Evolutionary conservation across 64 coral and sea anemone species (phyloP).

Genomic region (Montipora foliosa): DNA sequence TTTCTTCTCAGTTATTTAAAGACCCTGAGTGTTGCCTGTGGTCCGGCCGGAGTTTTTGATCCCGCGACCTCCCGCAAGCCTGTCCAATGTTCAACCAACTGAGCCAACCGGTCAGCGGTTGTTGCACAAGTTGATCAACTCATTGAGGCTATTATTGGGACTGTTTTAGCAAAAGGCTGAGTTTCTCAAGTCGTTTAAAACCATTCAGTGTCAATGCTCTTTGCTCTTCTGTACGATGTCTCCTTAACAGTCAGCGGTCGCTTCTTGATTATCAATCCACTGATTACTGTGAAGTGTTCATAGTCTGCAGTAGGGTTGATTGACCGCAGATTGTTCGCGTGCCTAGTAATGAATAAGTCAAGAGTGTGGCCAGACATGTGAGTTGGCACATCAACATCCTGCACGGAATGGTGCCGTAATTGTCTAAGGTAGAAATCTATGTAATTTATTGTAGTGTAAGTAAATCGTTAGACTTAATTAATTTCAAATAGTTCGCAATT

Average conservation of each 20-base stretch:
- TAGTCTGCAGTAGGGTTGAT: constrained; percentile 14
- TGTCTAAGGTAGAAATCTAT: too few species aligned
- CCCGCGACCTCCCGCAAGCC: too few species aligned
- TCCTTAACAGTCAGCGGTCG: constrained; percentile 15
- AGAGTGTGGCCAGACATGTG: constrained; percentile 22
- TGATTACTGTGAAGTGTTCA: constrained; percentile 22
- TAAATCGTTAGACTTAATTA: too few species aligned
- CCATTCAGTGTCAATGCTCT: constrained; percentile 36
- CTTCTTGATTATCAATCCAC: constrained; percentile 13
- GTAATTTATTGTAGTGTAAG: too few species aligned
- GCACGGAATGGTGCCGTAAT: too few species aligned
- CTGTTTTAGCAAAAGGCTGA: constrained; percentile 64
- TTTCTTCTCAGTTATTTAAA: too few species aligned
- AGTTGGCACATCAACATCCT: background rate
- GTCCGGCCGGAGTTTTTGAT: too few species aligned
- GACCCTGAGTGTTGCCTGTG: too few species aligned
- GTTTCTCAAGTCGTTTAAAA: constrained; percentile 33
- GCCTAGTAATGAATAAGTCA: constrained; percentile 8
- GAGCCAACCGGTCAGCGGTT: too few species aligned
- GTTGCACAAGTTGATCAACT: constrained; percentile 31
- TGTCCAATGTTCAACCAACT: too few species aligned
- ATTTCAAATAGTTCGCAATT: too few species aligned
- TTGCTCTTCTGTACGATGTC: constrained; percentile 33
- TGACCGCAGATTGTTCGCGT: background rate
- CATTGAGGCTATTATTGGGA: constrained; percentile 61